These are phyloP conservation scores for Liasis olivaceus DNA, from an alignment of 2,797 vertebrate genomes.

Conservation along the genomic window DNA sequence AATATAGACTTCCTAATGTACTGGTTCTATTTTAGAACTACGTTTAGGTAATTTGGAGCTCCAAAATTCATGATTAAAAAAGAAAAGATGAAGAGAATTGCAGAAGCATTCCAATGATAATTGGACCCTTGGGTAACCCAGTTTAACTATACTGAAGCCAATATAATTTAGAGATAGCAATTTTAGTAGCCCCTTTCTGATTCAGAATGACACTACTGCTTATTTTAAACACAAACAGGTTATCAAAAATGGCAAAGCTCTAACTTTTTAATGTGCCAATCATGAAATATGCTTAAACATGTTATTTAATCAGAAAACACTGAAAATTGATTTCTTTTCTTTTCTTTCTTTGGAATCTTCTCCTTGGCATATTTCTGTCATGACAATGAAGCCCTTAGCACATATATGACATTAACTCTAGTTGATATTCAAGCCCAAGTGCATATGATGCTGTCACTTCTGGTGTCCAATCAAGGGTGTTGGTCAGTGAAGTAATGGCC, in stretches of 20 bases:
- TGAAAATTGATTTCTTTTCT: constrained; percentile 14
- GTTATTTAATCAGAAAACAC: constrained; percentile 50
- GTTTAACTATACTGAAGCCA: not conserved
- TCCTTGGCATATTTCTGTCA: constrained; percentile 68
- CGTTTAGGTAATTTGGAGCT: not conserved
- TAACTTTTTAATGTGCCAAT: constrained; percentile 8
- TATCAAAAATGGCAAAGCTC: constrained; percentile 7
- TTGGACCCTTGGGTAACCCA: not conserved
- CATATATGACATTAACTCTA: constrained; percentile 68
- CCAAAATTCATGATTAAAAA: not conserved
- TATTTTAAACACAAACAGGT: constrained; percentile 1
- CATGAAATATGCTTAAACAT: not conserved
- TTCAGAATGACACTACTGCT: not conserved
- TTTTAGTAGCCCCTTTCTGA: not conserved
- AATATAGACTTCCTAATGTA: not conserved
- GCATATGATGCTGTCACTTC: constrained; percentile 54
- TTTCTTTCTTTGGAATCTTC: constrained; percentile 59
- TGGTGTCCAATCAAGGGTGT: constrained; percentile 40
- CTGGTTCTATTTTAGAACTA: not conserved
- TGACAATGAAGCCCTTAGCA: constrained; percentile 58
- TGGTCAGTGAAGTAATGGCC: constrained; percentile 59
- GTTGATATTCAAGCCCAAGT: constrained; percentile 64
- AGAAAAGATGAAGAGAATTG: not conserved
- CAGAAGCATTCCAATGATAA: not conserved
- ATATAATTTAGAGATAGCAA: not conserved